Evolutionary conservation across 2,113 vertebrate genomes (phyloP).

Genomic region (Podiceps cristatus): DNA sequence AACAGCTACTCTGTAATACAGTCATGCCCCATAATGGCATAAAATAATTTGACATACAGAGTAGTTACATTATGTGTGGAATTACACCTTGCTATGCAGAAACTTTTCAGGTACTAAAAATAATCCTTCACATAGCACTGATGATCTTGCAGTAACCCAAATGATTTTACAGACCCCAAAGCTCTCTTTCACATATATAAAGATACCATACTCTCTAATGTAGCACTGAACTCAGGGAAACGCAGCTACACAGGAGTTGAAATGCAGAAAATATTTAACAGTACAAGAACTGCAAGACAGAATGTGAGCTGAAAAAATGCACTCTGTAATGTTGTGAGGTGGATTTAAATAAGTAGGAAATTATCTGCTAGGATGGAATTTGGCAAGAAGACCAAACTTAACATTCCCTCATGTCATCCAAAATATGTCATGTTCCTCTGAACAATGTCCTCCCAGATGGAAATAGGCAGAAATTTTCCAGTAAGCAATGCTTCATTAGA

Average conservation of each 20-base stretch:
- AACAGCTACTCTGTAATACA: neutral
- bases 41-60: neutral
- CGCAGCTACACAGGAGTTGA: neutral
- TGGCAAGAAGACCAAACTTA: slow-evolving; percentile 3
- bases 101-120: neutral
- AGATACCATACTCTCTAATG: neutral
- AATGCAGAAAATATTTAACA: neutral
- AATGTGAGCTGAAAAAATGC: neutral
- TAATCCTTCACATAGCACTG: neutral
- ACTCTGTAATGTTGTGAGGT: neutral
- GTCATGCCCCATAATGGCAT: neutral
- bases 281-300: neutral
- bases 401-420: neutral
- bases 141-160: neutral
- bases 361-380: neutral
- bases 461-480: neutral
- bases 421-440: neutral
- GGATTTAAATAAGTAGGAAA: neutral
- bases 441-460: neutral
- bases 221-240: neutral
- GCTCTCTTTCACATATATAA: neutral
- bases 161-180: neutral
- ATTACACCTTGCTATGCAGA: neutral
- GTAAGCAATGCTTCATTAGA: neutral
- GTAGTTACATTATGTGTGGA: neutral